Evolutionary conservation across 2,888 invertebrate genomes (phyloP).

Genomic region (Xestia xanthographa): DNA sequence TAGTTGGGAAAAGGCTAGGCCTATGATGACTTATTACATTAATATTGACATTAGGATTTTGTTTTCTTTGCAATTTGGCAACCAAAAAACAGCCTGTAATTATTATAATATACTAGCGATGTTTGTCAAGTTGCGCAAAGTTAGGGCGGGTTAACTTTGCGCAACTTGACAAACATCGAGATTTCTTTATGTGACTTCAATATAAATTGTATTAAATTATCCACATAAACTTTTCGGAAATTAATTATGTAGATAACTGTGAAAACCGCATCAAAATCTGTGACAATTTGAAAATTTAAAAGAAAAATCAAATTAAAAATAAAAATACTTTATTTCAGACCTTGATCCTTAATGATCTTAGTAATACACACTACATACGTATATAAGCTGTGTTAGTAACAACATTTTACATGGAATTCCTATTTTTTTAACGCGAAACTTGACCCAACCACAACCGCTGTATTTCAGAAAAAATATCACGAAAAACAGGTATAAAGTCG

Average conservation of each 20-base stretch:
- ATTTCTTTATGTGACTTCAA: not conserved
- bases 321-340: too few species aligned
- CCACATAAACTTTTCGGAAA: too few species aligned
- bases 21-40: too few species aligned
- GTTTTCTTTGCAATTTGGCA: not conserved
- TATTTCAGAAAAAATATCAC: not conserved
- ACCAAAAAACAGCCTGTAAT: too few species aligned
- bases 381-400: too few species aligned
- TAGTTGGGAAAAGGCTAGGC: too few species aligned
- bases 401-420: not conserved
- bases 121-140: too few species aligned
- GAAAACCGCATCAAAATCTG: not conserved
- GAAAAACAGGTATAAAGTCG: constrained; percentile 3
- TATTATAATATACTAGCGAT: not conserved
- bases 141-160: not conserved
- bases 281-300: too few species aligned
- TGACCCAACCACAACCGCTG: not conserved
- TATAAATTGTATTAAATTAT: not conserved
- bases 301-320: too few species aligned
- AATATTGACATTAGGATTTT: too few species aligned
- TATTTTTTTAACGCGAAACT: not conserved
- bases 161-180: not conserved
- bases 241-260: not conserved
- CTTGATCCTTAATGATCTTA: too few species aligned
- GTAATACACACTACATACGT: too few species aligned